Evolutionary conservation across 1,140 invertebrate genomes (phyloP), one percentile per base, ranked within the genome.

Genomic region (Hycleus phaleratus): DNA sequence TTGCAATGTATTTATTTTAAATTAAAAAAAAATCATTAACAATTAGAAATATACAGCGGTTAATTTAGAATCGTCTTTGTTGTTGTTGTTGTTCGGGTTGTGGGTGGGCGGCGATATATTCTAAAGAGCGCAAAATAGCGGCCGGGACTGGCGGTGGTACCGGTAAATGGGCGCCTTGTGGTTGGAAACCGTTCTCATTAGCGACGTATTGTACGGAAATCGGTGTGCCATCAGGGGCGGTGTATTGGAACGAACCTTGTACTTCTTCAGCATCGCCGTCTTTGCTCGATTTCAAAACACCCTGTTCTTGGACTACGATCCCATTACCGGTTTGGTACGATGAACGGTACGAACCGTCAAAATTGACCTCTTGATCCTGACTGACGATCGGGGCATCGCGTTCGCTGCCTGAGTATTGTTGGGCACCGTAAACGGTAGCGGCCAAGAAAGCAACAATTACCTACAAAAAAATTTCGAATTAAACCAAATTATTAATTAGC

Each of bases 181-280:
- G 79, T 60, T 79, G 76, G 73, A 81, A 86, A n/a, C 84, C 84
- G 12, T 83, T 79, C 67, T 84, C 81, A 60, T 84, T 84, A 63
- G 83, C 83, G 7, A 76, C 75, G 60, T 85, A 86, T 50, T 79
- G 38, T 78, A 1, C 85, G 80, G 45, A 77, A 74, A 67, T 82
- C 79, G 18, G 75, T 73, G 32, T 84, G 47, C 74, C 73, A 26
- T 76, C 73, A 8, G 66, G 69, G 0, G 61, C 49, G 4, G 60
- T 38, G 26, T 49, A 74, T 4, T 68, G 63, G 40, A 62, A 74
- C 44, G 61, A 55, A n/a, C 72, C 73, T 38, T 72, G 66, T 3
- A 72, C 71, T 40, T 68, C 67, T 26, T 64, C 67, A 32, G 61
- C 67, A 38, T 69, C 64, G 40, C 68, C 56, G 8, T 66, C 61